These are phyloP conservation scores for Aethina tumida DNA, from an alignment of 1,140 invertebrate genomes.

Conservation along the genomic window DNA sequence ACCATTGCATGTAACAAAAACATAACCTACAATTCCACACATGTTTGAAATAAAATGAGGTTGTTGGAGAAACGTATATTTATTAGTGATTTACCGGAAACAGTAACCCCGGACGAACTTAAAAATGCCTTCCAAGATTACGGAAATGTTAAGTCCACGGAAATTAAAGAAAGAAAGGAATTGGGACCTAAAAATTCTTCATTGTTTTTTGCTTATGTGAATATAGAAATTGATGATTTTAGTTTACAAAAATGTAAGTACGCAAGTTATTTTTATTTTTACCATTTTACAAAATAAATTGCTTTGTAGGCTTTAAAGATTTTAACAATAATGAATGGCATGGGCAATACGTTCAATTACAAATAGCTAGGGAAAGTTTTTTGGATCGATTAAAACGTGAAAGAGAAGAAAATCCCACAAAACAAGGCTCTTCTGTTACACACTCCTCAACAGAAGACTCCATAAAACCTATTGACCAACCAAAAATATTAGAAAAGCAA, in stretches of 20 bases:
- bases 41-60: no score
- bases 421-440: neutral
- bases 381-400: conserved; percentile 34
- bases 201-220: conserved; percentile 32
- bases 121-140: conserved; percentile 22
- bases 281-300: conserved; percentile 6
- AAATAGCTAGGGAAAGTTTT: conserved; percentile 35
- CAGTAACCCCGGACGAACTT: conserved; percentile 17
- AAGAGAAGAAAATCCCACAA: conserved; percentile 18
- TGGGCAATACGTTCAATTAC: conserved; percentile 25
- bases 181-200: conserved; percentile 19
- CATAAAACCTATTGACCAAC: neutral
- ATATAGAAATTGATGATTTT: conserved; percentile 23
- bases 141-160: conserved; percentile 22
- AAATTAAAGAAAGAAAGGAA: conserved; percentile 30
- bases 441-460: neutral
- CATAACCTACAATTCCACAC: no score
- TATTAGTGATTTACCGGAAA: conserved; percentile 28
- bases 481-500: neutral
- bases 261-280: neutral
- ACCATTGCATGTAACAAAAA: no score
- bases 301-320: conserved; percentile 28
- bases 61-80: conserved; percentile 28
- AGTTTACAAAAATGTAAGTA: conserved; percentile 31
- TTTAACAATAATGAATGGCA: conserved; percentile 20